phyloP scores from a whole-genome alignment of 1,140 invertebrate species.

The Camponotus floridanus region DNA sequence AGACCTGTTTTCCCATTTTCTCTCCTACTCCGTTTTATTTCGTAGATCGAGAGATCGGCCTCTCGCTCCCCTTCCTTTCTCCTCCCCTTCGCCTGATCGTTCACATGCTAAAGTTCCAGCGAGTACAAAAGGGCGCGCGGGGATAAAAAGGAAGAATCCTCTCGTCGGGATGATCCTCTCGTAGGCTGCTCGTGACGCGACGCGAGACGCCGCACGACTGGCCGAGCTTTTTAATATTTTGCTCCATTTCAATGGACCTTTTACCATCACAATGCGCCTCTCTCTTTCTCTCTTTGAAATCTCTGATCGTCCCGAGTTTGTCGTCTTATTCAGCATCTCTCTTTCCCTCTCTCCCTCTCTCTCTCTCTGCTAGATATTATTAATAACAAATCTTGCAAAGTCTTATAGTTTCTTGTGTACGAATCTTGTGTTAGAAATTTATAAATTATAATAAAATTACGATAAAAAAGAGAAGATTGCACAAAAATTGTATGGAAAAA shows the following conservation, averaged over 20 bases:
- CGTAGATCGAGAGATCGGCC: conserved; percentile 46
- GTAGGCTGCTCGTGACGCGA: conserved; percentile 47
- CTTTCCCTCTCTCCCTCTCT: no score
- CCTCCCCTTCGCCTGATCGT: conserved; percentile 50
- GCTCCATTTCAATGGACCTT: conserved; percentile 1
- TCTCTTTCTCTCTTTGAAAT: conserved; percentile 34
- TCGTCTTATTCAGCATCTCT: conserved; percentile 27
- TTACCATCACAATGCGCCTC: conserved; percentile 55
- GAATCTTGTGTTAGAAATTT: no score
- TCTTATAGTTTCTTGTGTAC: no score
- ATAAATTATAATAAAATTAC: no score
- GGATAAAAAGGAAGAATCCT: conserved; percentile 71
- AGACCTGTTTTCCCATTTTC: conserved; percentile 65
- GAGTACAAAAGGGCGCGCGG: conserved; percentile 73
- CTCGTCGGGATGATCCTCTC: conserved; percentile 71
- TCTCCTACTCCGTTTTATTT: conserved; percentile 53
- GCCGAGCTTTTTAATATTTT: conserved; percentile 46
- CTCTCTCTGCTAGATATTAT: no score
- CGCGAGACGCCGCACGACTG: conserved; percentile 20
- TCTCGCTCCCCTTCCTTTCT: conserved; percentile 4
- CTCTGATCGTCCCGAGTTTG: conserved; percentile 29
- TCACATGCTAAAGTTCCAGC: conserved; percentile 80
- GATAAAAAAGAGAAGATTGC: neutral
- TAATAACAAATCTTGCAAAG: no score
- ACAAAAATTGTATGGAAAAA: neutral